A percentile compares a stretch with the other conserved stretches of the same genome.
These are phyloP conservation scores for Drosophila ezoana DNA, from an alignment of 2,888 invertebrate species.

Conservation along the genomic window DNA sequence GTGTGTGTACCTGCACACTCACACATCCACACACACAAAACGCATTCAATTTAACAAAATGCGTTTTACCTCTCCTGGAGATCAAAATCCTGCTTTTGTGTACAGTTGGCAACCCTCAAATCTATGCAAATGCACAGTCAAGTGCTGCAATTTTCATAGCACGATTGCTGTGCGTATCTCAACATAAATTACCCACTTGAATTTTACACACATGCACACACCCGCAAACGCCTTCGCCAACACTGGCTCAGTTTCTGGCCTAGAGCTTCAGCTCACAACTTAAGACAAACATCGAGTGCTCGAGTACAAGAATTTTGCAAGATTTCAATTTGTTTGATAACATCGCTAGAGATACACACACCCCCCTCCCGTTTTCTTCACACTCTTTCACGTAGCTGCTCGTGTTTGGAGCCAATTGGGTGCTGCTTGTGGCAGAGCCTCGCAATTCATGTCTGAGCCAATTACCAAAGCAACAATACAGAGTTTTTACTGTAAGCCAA, in stretches of 20 bases:
- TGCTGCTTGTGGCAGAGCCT: slow-evolving; percentile 27
- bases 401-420: slow-evolving; percentile 12
- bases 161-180: slow-evolving; percentile 32
- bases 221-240: slow-evolving; percentile 12
- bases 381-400: neutral
- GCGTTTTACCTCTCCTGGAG: slow-evolving; percentile 41
- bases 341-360: slow-evolving; percentile 28
- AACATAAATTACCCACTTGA: slow-evolving; percentile 59
- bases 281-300: slow-evolving; percentile 54
- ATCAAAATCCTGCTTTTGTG: slow-evolving; percentile 64
- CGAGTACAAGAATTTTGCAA: slow-evolving; percentile 63
- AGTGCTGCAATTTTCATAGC: slow-evolving; percentile 53
- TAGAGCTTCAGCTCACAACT: slow-evolving; percentile 30
- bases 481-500: slow-evolving; percentile 21
- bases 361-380: neutral
- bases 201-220: slow-evolving; percentile 7
- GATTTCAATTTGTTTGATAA: slow-evolving; percentile 77
- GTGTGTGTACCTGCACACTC: neutral
- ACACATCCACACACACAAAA: neutral
- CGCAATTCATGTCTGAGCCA: slow-evolving; percentile 15
- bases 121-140: slow-evolving; percentile 64
- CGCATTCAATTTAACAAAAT: slow-evolving; percentile 52
- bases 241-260: slow-evolving; percentile 22
- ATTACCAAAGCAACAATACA: slow-evolving; percentile 29
- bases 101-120: slow-evolving; percentile 49